Conservation (phyloP, 2,797 vertebrate genomes). For the Gobionotothen gibberifrons region DNA sequence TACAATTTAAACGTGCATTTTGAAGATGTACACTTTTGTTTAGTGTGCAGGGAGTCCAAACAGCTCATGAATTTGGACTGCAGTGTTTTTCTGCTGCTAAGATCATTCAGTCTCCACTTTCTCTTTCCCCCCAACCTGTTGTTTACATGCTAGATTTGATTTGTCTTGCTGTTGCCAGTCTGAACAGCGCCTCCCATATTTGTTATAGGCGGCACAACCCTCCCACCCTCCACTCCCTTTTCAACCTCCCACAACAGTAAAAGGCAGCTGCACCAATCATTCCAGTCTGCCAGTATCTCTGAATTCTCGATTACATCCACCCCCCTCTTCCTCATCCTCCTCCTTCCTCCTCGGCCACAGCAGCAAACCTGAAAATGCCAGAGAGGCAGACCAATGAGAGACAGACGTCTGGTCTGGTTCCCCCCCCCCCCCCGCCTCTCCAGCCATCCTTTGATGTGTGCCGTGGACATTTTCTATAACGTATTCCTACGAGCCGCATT, state of each 20-base stretch:
- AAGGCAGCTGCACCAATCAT: slow-evolving; percentile 69
- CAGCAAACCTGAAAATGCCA: slow-evolving; percentile 71
- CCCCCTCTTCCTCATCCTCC: slow-evolving; percentile 26
- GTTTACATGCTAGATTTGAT: slow-evolving; percentile 62
- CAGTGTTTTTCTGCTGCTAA: slow-evolving; percentile 45
- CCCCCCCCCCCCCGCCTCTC: slow-evolving; percentile 10
- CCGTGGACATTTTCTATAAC: slow-evolving; percentile 75
- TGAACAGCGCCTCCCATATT: slow-evolving; percentile 48
- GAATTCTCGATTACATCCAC: slow-evolving; percentile 69
- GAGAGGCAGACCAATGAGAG: slow-evolving; percentile 74
- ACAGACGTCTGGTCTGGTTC: slow-evolving; percentile 72
- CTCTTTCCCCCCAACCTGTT: slow-evolving; percentile 53
- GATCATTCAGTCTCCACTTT: neutral
- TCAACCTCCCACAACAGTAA: slow-evolving; percentile 46
- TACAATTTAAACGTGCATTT: slow-evolving; percentile 16
- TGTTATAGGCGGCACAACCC: slow-evolving; percentile 35
- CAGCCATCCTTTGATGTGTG: slow-evolving; percentile 73
- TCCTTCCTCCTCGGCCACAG: slow-evolving; percentile 60
- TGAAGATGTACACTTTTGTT: neutral
- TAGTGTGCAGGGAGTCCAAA: neutral
- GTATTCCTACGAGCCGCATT: slow-evolving; percentile 47
- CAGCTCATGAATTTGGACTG: slow-evolving; percentile 28
- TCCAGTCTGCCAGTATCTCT: slow-evolving; percentile 69
- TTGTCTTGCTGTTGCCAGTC: slow-evolving; percentile 47
- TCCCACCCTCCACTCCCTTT: slow-evolving; percentile 6